A percentile compares a stretch with the other conserved stretches of the same genome.
Evolutionary conservation across 1,140 invertebrate genomes (phyloP).

Genomic region (Carposina sasakii): DNA sequence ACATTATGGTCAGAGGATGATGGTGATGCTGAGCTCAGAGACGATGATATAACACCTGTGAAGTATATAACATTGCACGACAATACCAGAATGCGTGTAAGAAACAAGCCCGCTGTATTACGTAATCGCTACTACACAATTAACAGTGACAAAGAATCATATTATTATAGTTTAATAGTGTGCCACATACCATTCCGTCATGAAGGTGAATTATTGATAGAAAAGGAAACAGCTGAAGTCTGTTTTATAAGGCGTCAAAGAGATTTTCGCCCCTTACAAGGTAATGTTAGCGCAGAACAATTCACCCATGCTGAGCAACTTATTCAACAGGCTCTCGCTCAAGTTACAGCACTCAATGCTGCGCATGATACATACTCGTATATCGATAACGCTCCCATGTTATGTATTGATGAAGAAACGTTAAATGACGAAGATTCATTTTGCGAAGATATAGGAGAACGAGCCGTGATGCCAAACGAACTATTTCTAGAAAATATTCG

Average conservation of each 20-base stretch:
- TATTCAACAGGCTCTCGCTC: constrained; percentile 23
- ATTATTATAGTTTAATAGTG: constrained; percentile 15
- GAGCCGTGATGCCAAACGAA: constrained; percentile 17
- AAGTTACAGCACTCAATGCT: constrained; percentile 17
- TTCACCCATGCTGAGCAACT: constrained; percentile 24
- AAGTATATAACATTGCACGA: constrained; percentile 20
- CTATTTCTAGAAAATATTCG: constrained; percentile 12
- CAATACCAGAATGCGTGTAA: constrained; percentile 27
- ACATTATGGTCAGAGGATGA: constrained; percentile 19
- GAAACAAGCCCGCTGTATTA: constrained; percentile 24
- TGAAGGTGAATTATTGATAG: constrained; percentile 10
- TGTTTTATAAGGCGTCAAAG: constrained; percentile 22
- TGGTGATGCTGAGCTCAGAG: constrained; percentile 21
- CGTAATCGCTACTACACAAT: constrained; percentile 28
- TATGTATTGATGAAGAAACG: constrained; percentile 18
- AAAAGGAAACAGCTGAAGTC: constrained; percentile 15
- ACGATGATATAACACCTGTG: constrained; percentile 10
- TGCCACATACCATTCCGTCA: constrained; percentile 14
- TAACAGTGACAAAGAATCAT: constrained; percentile 25
- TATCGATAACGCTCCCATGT: not conserved
- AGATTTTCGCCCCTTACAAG: constrained; percentile 13
- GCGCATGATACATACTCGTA: constrained; percentile 11
- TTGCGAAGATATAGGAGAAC: constrained; percentile 19
- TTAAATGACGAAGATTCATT: constrained; percentile 17
- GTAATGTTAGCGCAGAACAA: constrained; percentile 14